A percentile compares a stretch with the other conserved stretches of the same genome.
phyloP scores from a whole-genome alignment of 2,797 vertebrate species.

The Sebastes itinus region DNA sequence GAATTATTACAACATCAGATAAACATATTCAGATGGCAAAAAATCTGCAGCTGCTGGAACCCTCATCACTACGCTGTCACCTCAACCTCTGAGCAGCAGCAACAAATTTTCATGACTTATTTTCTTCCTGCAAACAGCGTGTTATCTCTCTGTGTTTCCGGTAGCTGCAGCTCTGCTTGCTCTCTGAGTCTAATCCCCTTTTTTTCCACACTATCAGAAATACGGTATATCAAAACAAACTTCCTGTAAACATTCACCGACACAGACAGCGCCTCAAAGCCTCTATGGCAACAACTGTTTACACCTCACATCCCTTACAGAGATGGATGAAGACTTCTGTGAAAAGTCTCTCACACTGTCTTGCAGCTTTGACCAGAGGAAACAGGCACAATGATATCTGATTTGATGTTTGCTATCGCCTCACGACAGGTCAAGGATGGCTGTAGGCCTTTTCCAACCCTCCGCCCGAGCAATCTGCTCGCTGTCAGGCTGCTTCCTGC shows the following conservation, averaged over 20 bases:
- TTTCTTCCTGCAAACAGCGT: neutral
- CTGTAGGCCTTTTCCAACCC: constrained; percentile 23
- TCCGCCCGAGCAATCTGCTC: constrained; percentile 6
- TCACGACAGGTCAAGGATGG: constrained; percentile 33
- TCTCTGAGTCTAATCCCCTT: constrained; percentile 33
- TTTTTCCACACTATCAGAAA: constrained; percentile 34
- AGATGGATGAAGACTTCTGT: constrained; percentile 21
- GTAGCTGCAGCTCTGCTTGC: constrained; percentile 27
- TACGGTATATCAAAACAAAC: constrained; percentile 33
- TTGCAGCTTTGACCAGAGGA: constrained; percentile 27
- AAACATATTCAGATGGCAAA: constrained; percentile 75
- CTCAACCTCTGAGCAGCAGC: constrained; percentile 23
- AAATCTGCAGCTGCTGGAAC: constrained; percentile 67
- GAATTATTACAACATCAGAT: constrained; percentile 87
- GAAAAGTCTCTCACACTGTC: neutral
- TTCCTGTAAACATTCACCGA: constrained; percentile 25
- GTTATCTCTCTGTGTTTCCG: constrained; percentile 19
- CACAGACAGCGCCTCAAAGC: constrained; percentile 17
- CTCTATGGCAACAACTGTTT: constrained; percentile 28
- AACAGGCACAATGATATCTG: constrained; percentile 3
- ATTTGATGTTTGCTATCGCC: constrained; percentile 38
- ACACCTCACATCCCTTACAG: constrained; percentile 21
- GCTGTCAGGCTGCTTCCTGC: constrained; percentile 22
- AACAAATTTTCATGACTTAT: neutral
- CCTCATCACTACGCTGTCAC: constrained; percentile 43